Evolutionary conservation across 92 coral and sea anemone genomes (phyloP).

Genomic region (Heliopora coerulea): DNA sequence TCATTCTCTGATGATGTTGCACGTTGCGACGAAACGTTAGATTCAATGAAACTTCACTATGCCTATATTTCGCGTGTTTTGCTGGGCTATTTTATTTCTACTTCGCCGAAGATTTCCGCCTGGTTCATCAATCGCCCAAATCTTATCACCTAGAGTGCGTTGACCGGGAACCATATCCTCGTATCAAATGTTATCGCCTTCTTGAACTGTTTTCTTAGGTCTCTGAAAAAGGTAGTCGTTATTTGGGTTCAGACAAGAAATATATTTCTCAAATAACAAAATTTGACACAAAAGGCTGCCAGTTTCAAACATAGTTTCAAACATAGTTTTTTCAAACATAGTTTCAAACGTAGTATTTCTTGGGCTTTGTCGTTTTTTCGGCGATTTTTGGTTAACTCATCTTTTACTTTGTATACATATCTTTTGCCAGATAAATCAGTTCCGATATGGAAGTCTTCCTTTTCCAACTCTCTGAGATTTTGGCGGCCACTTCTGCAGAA

Average conservation of each 20-base stretch:
- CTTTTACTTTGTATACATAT: conserved; percentile 28
- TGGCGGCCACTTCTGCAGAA: conserved; percentile 29
- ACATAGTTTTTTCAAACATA: too few species aligned
- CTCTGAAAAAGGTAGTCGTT: conserved; percentile 26
- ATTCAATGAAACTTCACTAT: too few species aligned
- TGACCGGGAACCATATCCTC: conserved; percentile 42
- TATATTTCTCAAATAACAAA: conserved; percentile 6
- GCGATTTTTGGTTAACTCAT: conserved; percentile 51
- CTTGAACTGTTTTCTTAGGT: not conserved
- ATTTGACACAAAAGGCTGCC: conserved; percentile 10
- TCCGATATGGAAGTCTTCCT: conserved; percentile 14
- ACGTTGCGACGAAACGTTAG: too few species aligned
- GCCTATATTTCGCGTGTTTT: too few species aligned
- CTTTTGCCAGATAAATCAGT: conserved; percentile 35
- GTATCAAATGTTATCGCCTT: conserved; percentile 19
- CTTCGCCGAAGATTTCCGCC: too few species aligned
- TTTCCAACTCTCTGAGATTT: conserved; percentile 11
- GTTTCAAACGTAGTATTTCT: too few species aligned
- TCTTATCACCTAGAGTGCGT: conserved; percentile 25
- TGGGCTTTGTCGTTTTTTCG: conserved; percentile 41
- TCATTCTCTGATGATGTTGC: too few species aligned
- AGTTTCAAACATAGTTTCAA: conserved; percentile 48
- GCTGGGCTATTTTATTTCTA: too few species aligned
- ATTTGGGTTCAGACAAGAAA: not conserved
- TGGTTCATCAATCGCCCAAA: too few species aligned